Percentiles rank a stretch among this genome's conserved stretches.
Conservation (phyloP, 64 coral and sea anemone genomes). For the Stichodactyla helianthus region DNA sequence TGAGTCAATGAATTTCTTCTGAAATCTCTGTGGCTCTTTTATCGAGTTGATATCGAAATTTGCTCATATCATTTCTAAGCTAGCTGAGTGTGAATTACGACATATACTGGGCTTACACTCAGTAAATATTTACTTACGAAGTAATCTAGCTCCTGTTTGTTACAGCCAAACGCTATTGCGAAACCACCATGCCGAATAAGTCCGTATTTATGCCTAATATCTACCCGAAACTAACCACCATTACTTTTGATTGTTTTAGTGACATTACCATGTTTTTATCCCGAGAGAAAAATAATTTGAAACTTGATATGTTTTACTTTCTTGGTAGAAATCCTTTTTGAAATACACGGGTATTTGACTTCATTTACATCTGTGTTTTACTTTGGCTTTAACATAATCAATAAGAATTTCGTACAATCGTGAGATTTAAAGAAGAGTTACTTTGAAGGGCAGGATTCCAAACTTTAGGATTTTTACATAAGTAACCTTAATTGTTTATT, state of each 20-base stretch:
- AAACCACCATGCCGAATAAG: background rate
- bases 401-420: background rate
- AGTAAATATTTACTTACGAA: slow-evolving; percentile 16
- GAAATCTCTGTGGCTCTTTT: background rate
- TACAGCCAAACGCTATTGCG: slow-evolving; percentile 2
- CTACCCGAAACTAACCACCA: background rate
- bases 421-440: background rate
- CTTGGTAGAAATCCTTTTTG: background rate
- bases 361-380: background rate
- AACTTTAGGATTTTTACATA: background rate
- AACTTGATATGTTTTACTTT: background rate
- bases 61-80: slow-evolving; percentile 1
- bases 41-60: background rate
- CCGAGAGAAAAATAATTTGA: background rate
- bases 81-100: slow-evolving; percentile 5
- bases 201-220: background rate
- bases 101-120: slow-evolving; percentile 13
- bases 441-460: no score
- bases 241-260: background rate
- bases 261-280: background rate
- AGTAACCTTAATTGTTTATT: background rate
- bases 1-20: background rate
- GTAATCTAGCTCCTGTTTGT: background rate
- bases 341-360: background rate
- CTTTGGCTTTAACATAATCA: background rate